Evolutionary conservation across 2,888 invertebrate species (phyloP).

Genomic region (Oscheius sp.): DNA sequence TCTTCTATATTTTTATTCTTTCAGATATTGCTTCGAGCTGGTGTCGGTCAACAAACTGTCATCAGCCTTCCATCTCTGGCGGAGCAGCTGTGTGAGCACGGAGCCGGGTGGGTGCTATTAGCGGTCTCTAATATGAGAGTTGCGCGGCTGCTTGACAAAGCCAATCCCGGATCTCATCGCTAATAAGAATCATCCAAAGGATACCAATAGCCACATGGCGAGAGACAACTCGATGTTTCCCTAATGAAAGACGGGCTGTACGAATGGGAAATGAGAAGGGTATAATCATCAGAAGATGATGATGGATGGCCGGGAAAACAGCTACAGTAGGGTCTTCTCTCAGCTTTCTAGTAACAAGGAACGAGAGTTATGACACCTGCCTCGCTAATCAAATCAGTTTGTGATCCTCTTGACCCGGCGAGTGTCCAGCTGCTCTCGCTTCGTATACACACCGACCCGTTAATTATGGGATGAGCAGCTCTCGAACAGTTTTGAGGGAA

Average conservation of each 20-base stretch:
- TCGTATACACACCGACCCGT: slow-evolving; percentile 11
- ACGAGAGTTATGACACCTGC: slow-evolving; percentile 11
- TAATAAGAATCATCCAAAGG: slow-evolving; percentile 28
- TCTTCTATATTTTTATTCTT: no score
- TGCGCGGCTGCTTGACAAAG: slow-evolving; percentile 27
- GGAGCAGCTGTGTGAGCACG: slow-evolving; percentile 61
- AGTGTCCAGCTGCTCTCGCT: slow-evolving; percentile 7
- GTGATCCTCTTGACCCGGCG: slow-evolving; percentile 27
- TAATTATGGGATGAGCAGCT: slow-evolving; percentile 13
- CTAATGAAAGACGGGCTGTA: background rate
- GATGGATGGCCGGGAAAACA: no score
- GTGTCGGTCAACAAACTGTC: slow-evolving; percentile 54
- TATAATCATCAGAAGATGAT: no score
- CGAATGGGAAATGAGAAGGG: slow-evolving; percentile 10
- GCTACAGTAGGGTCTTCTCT: no score
- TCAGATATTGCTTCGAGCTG: slow-evolving; percentile 66
- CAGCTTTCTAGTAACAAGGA: no score
- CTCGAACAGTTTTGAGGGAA: background rate
- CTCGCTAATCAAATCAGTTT: slow-evolving; percentile 26
- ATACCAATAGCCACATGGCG: slow-evolving; percentile 23
- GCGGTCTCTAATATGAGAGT: slow-evolving; percentile 29
- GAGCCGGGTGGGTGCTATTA: slow-evolving; percentile 55
- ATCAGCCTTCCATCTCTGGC: slow-evolving; percentile 59
- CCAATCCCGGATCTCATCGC: slow-evolving; percentile 26
- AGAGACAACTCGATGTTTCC: slow-evolving; percentile 1